phyloP scores from a whole-genome alignment of 2,797 vertebrate species.

The Lacerta agilis region DNA sequence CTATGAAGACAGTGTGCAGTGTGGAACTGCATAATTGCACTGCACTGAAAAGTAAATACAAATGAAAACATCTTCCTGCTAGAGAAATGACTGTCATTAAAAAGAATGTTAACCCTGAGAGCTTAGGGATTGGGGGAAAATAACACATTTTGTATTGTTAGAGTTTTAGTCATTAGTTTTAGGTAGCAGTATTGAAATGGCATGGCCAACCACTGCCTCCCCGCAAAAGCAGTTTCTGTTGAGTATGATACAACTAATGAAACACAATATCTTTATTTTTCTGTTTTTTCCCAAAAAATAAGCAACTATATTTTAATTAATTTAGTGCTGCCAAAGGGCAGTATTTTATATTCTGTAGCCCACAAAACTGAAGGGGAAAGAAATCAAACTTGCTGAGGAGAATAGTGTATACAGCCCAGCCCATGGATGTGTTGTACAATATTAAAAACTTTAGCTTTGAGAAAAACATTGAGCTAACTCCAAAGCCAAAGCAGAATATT shows the following conservation, averaged over 20 bases:
- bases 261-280: constrained; percentile 49
- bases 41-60: constrained; percentile 80
- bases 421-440: constrained; percentile 34
- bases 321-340: constrained; percentile 40
- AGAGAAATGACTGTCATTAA: constrained; percentile 79
- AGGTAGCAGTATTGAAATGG: constrained; percentile 67
- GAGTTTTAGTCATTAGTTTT: constrained; percentile 71
- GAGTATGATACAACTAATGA: constrained; percentile 57
- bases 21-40: constrained; percentile 75
- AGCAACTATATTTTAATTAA: constrained; percentile 48
- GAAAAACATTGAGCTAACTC: constrained; percentile 55
- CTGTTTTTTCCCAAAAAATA: constrained; percentile 50
- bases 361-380: constrained; percentile 30
- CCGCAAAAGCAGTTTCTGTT: constrained; percentile 65
- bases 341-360: constrained; percentile 53
- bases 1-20: constrained; percentile 63
- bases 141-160: constrained; percentile 63
- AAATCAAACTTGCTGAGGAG: constrained; percentile 53
- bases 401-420: constrained; percentile 20
- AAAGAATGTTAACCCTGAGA: constrained; percentile 72
- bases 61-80: constrained; percentile 80
- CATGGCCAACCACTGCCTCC: constrained; percentile 33
- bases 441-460: constrained; percentile 30
- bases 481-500: constrained; percentile 40
- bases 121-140: constrained; percentile 41